Conservation (phyloP, 2,113 vertebrate genomes). For the Scolopax mira region DNA sequence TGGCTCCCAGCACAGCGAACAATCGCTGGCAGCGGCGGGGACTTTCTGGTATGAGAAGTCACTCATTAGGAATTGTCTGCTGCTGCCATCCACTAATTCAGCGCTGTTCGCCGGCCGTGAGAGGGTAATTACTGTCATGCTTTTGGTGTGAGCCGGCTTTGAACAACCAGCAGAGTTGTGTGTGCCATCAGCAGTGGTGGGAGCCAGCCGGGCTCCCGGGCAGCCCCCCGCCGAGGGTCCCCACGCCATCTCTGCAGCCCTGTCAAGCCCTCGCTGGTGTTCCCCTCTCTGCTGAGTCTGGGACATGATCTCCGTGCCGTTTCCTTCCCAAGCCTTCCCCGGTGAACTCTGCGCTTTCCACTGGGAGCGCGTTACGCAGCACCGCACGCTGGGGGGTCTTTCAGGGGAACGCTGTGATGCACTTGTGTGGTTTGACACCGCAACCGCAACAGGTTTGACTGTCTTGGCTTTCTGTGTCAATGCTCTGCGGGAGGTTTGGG, state of each 20-base stretch:
- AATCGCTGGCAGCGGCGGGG: background rate
- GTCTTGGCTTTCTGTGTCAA: background rate
- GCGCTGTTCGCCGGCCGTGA: background rate
- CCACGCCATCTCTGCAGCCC: background rate
- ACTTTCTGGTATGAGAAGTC: conserved; percentile 39
- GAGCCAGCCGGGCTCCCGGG: background rate
- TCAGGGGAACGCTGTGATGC: background rate
- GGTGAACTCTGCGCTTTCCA: too few species aligned
- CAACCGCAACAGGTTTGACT: background rate
- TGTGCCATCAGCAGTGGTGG: background rate
- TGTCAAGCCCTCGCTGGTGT: background rate
- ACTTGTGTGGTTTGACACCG: background rate
- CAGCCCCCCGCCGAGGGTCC: background rate
- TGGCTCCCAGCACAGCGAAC: background rate
- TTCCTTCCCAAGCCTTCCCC: background rate
- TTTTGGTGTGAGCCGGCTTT: conserved; percentile 3
- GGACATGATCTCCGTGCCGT: background rate
- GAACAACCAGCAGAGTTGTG: background rate
- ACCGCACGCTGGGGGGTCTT: background rate
- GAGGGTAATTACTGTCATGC: background rate
- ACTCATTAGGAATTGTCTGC: conserved; percentile 22
- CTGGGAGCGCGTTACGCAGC: too few species aligned
- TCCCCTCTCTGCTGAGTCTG: background rate
- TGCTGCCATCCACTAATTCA: conserved; percentile 14
- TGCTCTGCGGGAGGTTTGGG: background rate